Evolutionary conservation across 1,140 invertebrate species (phyloP).

Genomic region (Liolophura sinensis): DNA sequence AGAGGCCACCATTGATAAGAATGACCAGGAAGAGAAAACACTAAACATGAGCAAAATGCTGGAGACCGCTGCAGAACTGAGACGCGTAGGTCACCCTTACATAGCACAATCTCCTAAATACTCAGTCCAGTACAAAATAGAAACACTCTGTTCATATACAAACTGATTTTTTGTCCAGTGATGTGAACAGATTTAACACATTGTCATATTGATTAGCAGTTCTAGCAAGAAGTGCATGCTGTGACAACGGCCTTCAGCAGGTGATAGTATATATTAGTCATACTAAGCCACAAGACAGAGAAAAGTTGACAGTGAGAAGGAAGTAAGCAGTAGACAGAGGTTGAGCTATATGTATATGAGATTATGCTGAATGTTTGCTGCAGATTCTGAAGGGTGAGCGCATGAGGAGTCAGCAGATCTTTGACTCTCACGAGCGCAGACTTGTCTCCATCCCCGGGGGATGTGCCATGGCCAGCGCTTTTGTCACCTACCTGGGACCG

Average conservation of each 20-base stretch:
- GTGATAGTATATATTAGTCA: no score
- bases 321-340: background rate
- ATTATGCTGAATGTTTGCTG: conserved; percentile 8
- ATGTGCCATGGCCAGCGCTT: conserved; percentile 52
- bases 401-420: conserved; percentile 51
- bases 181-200: no score
- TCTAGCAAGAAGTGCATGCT: no score
- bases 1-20: conserved; percentile 59
- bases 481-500: conserved; percentile 54
- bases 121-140: no score
- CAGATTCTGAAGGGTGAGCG: conserved; percentile 54
- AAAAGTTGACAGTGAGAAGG: background rate
- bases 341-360: background rate
- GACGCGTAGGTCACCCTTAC: conserved; percentile 36
- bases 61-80: conserved; percentile 53
- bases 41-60: conserved; percentile 55
- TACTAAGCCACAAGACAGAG: background rate
- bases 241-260: no score
- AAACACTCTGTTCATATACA: no score
- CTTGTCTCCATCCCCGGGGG: conserved; percentile 46
- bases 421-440: conserved; percentile 44
- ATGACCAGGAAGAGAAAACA: conserved; percentile 57
- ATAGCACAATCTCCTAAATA: no score
- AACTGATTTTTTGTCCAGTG: no score
- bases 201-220: no score